These are phyloP conservation scores for Alces alces DNA, from an alignment of 2,113 vertebrate genomes.

Conservation along the genomic window DNA sequence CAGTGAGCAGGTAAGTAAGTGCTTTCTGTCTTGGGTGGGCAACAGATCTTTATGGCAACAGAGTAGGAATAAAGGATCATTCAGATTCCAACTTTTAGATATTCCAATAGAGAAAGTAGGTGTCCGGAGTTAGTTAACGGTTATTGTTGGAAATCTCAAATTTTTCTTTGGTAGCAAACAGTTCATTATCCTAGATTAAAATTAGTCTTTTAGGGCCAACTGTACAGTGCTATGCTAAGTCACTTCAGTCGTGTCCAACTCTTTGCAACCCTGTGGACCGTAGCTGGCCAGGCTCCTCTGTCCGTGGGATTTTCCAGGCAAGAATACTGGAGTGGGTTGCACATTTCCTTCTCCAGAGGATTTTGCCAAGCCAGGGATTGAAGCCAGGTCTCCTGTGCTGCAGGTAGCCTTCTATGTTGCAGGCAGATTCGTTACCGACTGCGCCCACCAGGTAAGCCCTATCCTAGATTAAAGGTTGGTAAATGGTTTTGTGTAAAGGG, in stretches of 20 bases:
- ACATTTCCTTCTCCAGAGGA: background rate
- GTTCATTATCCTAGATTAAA: slow-evolving; percentile 23
- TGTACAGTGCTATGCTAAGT: background rate
- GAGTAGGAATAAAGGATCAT: background rate
- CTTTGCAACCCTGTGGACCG: background rate
- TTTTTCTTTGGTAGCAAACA: slow-evolving; percentile 26
- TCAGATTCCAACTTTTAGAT: background rate
- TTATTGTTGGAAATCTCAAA: background rate
- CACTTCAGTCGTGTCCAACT: background rate
- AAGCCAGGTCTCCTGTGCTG: background rate
- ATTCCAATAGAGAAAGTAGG: background rate
- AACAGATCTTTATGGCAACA: background rate
- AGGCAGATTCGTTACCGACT: background rate
- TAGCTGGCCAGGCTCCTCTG: background rate
- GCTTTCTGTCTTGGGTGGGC: background rate
- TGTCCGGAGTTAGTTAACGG: background rate
- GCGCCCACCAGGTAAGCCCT: background rate
- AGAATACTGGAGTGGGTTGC: background rate
- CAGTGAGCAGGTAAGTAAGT: slow-evolving; percentile 63
- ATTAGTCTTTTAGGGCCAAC: background rate
- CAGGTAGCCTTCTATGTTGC: background rate
- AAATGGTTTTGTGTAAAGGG: slow-evolving; percentile 33
- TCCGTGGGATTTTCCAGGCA: background rate
- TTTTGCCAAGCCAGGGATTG: background rate
- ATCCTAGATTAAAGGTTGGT: background rate